Evolutionary conservation across 2,113 vertebrate species (phyloP), one percentile per base, ranked within the genome.

Genomic region (Phycodurus eques): DNA sequence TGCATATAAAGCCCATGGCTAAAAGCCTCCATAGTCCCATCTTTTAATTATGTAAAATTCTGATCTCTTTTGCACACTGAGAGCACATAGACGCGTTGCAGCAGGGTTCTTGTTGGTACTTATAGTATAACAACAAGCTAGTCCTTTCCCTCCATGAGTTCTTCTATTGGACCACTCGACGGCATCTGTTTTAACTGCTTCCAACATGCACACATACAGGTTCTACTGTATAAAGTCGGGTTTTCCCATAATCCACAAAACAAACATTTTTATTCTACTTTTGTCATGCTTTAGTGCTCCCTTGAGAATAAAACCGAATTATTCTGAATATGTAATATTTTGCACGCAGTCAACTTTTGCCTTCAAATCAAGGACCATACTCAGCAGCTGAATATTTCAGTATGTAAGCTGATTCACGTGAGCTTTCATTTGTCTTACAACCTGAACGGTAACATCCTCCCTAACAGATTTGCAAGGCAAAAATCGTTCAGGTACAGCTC

Each of bases 201-300:
- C 81, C 79, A 85, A 72, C 61, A 74, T 64, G 22, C 19, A 51
- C 69, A 64, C 68, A 72, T 70, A 59, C 67, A 64, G 42, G 35
- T 83, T 85, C 84, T 33, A 39, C 35, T 6, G 35, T 39, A 80
- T 59, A 81, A 75, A 83, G 77, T 64, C 77, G 82, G 85, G 85
- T 82, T 82, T 82, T 80, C 74, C 73, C 72, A 64, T 87, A 89
- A 87, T 84, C 80, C 79, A 77, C 77, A 83, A 80, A 84, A 83
- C 79, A 87, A 87, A 86, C 80, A 82, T 81, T 27, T 27, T 27
- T 83, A 83, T 78, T 87, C 82, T 62, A 81, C 76, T 85, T 86
- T 72, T 70, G 54, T 73, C 73, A 75, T 76, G 70, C 73, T 74
- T 35, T 31, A 20, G 31, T 49, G 46, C 46, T 15, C 11, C 46